Conservation (phyloP, 2,888 invertebrate genomes). For the Limnephilus lunatus region DNA sequence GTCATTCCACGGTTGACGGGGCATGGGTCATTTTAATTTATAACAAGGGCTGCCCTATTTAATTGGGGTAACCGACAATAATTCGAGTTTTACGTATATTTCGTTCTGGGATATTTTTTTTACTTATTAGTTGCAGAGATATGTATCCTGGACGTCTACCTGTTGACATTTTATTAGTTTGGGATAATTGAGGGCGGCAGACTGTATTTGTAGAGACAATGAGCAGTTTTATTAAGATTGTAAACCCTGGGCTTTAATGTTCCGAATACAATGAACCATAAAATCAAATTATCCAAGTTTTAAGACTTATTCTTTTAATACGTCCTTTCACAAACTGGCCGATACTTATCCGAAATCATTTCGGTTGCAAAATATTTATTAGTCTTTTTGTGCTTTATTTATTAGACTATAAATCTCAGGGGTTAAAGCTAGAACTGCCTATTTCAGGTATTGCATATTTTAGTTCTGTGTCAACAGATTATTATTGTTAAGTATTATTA, state of each 20-base stretch:
- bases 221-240: constrained; percentile 27
- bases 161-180: constrained; percentile 64
- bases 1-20: constrained; percentile 10
- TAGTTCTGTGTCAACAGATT: too few relatives aligned
- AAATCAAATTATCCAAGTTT: constrained; percentile 35
- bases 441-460: not conserved
- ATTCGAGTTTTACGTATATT: constrained; percentile 58
- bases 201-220: constrained; percentile 28
- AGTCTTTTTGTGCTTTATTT: not conserved
- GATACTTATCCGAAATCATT: constrained; percentile 10
- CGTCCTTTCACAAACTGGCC: not conserved
- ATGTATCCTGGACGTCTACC: constrained; percentile 63
- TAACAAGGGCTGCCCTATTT: constrained; percentile 61
- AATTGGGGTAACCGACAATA: constrained; percentile 63
- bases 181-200: constrained; percentile 55
- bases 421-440: not conserved
- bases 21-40: constrained; percentile 60
- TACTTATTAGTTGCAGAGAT: constrained; percentile 59
- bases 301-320: constrained; percentile 23
- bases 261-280: constrained; percentile 47
- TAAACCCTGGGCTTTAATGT: constrained; percentile 41
- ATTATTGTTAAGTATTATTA: too few relatives aligned
- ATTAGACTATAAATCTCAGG: not conserved
- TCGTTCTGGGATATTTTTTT: constrained; percentile 53
- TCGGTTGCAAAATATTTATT: not conserved